A percentile compares a stretch with the other conserved stretches of the same genome.
These are phyloP conservation scores for Papilio protenor DNA, from an alignment of 2,888 invertebrate genomes.

Conservation along the genomic window DNA sequence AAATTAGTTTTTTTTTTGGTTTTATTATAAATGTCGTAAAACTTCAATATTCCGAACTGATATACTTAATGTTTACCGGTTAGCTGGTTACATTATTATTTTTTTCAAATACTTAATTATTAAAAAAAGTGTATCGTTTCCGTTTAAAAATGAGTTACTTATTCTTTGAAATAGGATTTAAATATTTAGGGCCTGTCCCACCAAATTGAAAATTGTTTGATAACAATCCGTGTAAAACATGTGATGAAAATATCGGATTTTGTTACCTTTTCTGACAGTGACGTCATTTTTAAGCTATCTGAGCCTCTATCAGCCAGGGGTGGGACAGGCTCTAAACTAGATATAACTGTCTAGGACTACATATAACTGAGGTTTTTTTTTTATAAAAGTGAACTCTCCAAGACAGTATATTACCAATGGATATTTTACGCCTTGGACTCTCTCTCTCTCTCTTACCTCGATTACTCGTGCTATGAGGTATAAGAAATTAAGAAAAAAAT, in stretches of 20 bases:
- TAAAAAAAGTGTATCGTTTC: background rate
- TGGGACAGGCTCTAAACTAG: no score
- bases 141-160: background rate
- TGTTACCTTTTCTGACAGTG: no score
- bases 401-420: background rate
- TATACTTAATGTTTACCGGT: conserved; percentile 15
- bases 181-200: no score
- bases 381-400: background rate
- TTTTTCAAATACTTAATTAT: background rate
- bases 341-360: background rate
- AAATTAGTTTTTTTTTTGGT: background rate
- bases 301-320: no score
- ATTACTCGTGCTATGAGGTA: background rate
- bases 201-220: background rate
- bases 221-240: no score
- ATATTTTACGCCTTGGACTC: background rate
- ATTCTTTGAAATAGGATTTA: background rate
- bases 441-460: background rate
- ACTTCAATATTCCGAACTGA: background rate
- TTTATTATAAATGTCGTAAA: background rate
- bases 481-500: background rate
- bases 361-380: background rate
- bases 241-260: no score
- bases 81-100: conserved; percentile 8
- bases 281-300: no score